Percentiles rank a stretch among this genome's conserved stretches.
These are phyloP conservation scores for Pinna nobilis DNA, from an alignment of 1,140 invertebrate species.

Conservation along the genomic window DNA sequence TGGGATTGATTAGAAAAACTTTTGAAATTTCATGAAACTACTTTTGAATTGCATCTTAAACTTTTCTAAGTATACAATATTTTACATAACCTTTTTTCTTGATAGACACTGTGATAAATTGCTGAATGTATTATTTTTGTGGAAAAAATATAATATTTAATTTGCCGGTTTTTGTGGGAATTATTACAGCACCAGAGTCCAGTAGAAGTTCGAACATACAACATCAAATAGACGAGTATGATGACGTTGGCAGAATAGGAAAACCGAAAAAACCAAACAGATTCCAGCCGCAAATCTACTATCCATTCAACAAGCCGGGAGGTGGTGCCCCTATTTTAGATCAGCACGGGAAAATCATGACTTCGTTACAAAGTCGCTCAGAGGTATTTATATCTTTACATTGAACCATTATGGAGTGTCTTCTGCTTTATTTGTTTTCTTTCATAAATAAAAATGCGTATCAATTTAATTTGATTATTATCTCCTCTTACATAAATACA, in stretches of 20 bases:
- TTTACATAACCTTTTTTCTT: no score
- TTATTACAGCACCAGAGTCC: constrained; percentile 15
- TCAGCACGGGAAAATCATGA: constrained; percentile 47
- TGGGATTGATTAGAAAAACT: no score
- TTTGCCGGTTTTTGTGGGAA: neutral
- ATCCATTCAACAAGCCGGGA: constrained; percentile 60
- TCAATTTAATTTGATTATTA: no score
- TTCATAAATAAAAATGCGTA: no score
- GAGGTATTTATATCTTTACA: neutral
- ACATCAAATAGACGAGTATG: constrained; percentile 26
- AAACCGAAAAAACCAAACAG: constrained; percentile 26
- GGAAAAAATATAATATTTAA: neutral
- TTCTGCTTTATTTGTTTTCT: neutral
- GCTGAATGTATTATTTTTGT: neutral
- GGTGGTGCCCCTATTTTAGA: constrained; percentile 62
- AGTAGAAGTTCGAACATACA: neutral
- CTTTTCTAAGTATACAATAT: no score
- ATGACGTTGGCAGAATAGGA: constrained; percentile 11
- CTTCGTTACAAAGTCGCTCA: constrained; percentile 45
- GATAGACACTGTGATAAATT: no score
- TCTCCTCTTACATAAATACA: no score
- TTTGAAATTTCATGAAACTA: no score
- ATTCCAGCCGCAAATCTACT: constrained; percentile 36
- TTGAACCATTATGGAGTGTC: neutral
- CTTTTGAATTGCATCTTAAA: no score